phyloP scores from a whole-genome alignment of 2,797 vertebrate species.

The Gallinago solitaria region DNA sequence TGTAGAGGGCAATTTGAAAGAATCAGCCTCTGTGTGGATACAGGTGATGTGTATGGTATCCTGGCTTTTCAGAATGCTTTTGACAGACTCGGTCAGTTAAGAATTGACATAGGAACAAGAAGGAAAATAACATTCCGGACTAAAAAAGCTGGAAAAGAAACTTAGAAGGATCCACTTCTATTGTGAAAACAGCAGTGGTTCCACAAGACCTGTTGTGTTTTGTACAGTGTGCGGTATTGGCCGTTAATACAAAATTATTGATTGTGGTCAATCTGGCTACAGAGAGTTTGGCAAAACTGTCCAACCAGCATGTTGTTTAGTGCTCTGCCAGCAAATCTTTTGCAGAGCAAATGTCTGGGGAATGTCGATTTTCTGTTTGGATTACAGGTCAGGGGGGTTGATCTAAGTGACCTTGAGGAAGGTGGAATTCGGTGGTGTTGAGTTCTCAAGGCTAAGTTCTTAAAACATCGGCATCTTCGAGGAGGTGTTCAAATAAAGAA shows the following conservation, averaged over 20 bases:
- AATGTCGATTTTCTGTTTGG: background rate
- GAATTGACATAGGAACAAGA: background rate
- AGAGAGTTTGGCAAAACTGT: background rate
- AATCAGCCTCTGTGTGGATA: background rate
- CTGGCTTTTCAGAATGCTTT: background rate
- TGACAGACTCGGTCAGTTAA: background rate
- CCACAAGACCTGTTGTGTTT: background rate
- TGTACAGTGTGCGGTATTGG: background rate
- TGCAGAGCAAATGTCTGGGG: background rate
- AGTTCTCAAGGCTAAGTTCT: background rate
- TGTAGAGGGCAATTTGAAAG: background rate
- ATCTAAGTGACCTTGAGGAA: background rate
- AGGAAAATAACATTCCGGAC: background rate
- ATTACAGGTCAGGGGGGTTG: background rate
- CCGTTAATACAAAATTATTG: background rate
- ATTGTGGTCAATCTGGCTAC: background rate
- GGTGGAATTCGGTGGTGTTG: background rate
- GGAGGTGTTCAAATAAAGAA: background rate
- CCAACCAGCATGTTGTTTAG: background rate
- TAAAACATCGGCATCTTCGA: background rate
- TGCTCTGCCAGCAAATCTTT: background rate
- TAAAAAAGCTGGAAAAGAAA: background rate
- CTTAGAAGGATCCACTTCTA: background rate
- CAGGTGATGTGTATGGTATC: accelerated
- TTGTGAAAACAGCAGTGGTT: background rate